Conservation (phyloP, 1,140 invertebrate species). For the Sycophaga agraensis region DNA sequence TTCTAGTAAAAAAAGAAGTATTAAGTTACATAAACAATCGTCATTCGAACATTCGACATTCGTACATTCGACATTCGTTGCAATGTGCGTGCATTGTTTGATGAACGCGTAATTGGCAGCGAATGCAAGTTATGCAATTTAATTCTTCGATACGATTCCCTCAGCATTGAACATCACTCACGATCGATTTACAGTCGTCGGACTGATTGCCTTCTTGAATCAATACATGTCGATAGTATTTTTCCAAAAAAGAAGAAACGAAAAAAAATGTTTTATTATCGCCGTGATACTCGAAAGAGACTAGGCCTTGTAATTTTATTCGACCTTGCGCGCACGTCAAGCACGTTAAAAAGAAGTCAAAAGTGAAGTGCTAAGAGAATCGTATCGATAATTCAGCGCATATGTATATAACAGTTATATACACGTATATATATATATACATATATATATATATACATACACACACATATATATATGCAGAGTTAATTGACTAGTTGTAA, state of each 20-base stretch:
- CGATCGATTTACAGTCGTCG: conserved; percentile 11
- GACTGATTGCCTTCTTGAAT: conserved; percentile 18
- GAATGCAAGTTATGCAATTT: conserved; percentile 16
- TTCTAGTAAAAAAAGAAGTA: conserved; percentile 7
- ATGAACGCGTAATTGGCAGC: conserved; percentile 2
- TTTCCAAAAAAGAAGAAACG: conserved; percentile 9
- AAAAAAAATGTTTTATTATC: neutral
- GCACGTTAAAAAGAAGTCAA: conserved; percentile 1
- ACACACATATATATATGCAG: too few species aligned
- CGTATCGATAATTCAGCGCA: conserved; percentile 24
- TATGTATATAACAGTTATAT: conserved; percentile 33
- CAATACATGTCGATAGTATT: conserved; percentile 16
- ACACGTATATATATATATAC: conserved; percentile 27
- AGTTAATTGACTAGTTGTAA: conserved; percentile 30
- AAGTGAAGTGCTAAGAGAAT: conserved; percentile 26
- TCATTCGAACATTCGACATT: conserved; percentile 1
- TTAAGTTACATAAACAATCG: conserved; percentile 8
- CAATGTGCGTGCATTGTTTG: neutral
- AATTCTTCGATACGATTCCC: conserved; percentile 26
- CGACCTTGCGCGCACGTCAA: conserved; percentile 11
- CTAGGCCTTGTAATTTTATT: conserved; percentile 15
- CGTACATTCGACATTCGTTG: conserved; percentile 6
- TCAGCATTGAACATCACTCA: conserved; percentile 22
- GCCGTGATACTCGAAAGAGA: conserved; percentile 14
- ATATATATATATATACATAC: conserved; percentile 34